Conservation (phyloP, 1,140 invertebrate genomes). For the Sycobia sp. region DNA sequence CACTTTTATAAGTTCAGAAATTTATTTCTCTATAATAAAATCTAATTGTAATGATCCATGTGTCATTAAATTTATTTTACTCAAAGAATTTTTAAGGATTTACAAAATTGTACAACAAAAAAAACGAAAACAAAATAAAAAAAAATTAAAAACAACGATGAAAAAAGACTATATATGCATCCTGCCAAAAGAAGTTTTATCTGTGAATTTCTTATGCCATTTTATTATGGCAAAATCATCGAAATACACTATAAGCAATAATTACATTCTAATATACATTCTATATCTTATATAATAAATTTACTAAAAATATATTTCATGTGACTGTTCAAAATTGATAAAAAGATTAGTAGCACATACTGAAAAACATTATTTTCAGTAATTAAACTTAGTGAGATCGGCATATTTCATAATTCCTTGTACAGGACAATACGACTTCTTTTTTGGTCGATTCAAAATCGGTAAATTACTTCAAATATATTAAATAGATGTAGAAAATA, state of each 20-base stretch:
- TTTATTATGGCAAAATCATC: conserved; percentile 36
- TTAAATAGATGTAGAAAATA: conserved; percentile 15
- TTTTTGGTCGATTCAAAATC: conserved; percentile 29
- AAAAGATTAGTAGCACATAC: conserved; percentile 27
- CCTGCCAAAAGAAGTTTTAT: conserved; percentile 21
- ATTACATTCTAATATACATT: conserved; percentile 26
- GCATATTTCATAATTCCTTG: conserved; percentile 22
- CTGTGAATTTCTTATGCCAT: conserved; percentile 18
- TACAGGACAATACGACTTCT: conserved; percentile 28
- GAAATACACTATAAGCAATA: conserved; percentile 43
- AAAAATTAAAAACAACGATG: background rate
- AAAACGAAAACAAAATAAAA: no score
- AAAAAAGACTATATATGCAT: conserved; percentile 18
- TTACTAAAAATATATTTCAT: conserved; percentile 28
- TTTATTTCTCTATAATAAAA: no score
- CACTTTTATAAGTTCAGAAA: no score
- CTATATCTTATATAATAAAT: conserved; percentile 21
- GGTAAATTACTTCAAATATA: conserved; percentile 23
- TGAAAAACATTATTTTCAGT: conserved; percentile 28
- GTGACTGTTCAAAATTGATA: conserved; percentile 20
- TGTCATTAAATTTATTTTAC: no score
- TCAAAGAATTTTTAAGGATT: no score
- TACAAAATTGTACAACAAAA: no score
- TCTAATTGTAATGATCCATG: no score
- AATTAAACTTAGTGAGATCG: conserved; percentile 8